Conservation (phyloP, 2,888 invertebrate genomes). For the Tenodera sinensis region DNA sequence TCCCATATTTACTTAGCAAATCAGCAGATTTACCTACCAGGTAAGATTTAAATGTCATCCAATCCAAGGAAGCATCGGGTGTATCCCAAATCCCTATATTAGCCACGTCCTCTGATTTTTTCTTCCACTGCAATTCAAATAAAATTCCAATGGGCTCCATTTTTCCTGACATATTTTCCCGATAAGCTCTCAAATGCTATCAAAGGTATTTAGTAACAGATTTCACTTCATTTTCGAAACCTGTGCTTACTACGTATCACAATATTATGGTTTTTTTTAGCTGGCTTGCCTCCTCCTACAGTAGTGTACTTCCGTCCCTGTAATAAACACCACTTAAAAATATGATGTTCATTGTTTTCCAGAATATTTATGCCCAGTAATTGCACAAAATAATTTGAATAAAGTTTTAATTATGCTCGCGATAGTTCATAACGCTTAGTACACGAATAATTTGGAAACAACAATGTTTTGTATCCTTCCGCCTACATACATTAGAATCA, state of each 20-base stretch:
- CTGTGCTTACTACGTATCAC: not conserved
- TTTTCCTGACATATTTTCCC: constrained; percentile 15
- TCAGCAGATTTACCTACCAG: constrained; percentile 41
- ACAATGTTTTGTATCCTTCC: no score
- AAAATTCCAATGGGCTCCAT: constrained; percentile 40
- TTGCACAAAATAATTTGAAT: no score
- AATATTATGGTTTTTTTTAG: not conserved
- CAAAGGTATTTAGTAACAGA: not conserved
- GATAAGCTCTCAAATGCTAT: not conserved
- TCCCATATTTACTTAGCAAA: no score
- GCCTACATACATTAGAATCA: no score
- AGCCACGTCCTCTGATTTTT: constrained; percentile 41
- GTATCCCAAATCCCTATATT: constrained; percentile 47
- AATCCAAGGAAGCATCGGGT: constrained; percentile 45
- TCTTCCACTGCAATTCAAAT: constrained; percentile 47
- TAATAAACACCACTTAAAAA: not conserved
- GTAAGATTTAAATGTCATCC: constrained; percentile 47
- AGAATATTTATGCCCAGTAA: no score
- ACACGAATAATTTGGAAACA: no score
- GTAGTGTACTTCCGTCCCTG: not conserved
- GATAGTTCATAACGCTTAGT: no score
- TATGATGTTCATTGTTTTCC: no score
- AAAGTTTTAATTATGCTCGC: no score
- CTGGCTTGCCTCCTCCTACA: not conserved
- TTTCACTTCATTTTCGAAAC: not conserved